Evolutionary conservation across 2,113 vertebrate genomes (phyloP), one percentile per base, ranked within the genome.

Genomic region (Podiceps cristatus): DNA sequence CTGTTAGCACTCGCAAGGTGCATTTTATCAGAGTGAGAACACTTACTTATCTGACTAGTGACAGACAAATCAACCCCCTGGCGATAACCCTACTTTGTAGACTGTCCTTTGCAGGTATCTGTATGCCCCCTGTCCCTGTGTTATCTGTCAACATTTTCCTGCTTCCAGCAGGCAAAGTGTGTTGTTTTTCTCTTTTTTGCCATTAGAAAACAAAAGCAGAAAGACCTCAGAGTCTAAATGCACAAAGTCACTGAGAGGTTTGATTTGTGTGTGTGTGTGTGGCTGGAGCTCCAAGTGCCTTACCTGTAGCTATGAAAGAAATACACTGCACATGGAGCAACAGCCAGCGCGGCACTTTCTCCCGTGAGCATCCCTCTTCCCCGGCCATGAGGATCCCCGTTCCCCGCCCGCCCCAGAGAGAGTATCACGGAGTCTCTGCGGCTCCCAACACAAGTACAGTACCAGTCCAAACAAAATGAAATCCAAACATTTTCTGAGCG

Each of bases 31-130:
- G 44, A 76, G 35, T 42, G 47, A 90, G 56, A 77, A 66, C 27
- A 59, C 42, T 79, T 71, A 67, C 55, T 94, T 67, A 45, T 45
- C 67, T 69, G 59, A 42, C 79, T 87, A 79, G 63, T 84, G 77
- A 79, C 85, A 89, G 68, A 94, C 20, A 82, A 91, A 82, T 80
- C 88, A 92, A 44, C 35, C 66, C 66, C 53, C 85, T 28, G 18
- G 18, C 69, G 84, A 87, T 64, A 94, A 94, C 85, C 28, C 56
- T 67, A 16, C n/a, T 47, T 27, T 24, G 18, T 64, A 50, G 40
- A 29, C 29, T 78, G 42, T 85, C 66, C 74, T 58, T 67, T 88
- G 35, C 56, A 73, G 27, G 22, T 64, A 73, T 42, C 64, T 63
- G 17, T 56, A 47, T 55, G 62, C 47, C 55, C 58, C 20, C 33